Evolutionary conservation across 1,140 invertebrate genomes (phyloP).

Genomic region (Drosophila virilis): DNA sequence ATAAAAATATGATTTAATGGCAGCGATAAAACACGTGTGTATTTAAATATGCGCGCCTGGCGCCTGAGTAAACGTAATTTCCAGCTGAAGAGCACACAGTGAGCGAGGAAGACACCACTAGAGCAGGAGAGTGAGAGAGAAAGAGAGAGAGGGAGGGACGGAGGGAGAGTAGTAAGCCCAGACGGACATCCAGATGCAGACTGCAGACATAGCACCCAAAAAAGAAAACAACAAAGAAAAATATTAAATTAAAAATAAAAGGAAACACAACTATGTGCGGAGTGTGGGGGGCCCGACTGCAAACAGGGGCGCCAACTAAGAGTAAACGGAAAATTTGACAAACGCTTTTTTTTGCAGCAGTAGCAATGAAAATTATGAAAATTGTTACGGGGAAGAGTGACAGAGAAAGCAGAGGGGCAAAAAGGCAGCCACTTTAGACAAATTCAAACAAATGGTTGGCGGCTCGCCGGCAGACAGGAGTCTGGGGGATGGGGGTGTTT

Average conservation of each 20-base stretch:
- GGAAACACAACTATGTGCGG: constrained; percentile 52
- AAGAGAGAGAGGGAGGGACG: background rate
- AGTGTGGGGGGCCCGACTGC: background rate
- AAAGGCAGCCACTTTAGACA: constrained; percentile 74
- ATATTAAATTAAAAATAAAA: constrained; percentile 77
- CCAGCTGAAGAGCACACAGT: constrained; percentile 43
- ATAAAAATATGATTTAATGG: constrained; percentile 84
- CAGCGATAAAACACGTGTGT: constrained; percentile 84
- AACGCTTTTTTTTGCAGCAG: constrained; percentile 42
- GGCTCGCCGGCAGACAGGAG: constrained; percentile 39
- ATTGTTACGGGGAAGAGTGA: constrained; percentile 28
- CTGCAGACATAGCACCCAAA: constrained; percentile 49
- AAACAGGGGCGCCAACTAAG: constrained; percentile 51
- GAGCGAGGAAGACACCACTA: constrained; percentile 1
- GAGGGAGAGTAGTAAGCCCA: background rate
- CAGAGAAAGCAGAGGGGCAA: constrained; percentile 5
- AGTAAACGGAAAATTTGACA: constrained; percentile 68
- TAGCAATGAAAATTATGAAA: constrained; percentile 71
- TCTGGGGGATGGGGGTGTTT: constrained; percentile 45
- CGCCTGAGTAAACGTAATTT: constrained; percentile 84
- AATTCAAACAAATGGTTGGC: constrained; percentile 79
- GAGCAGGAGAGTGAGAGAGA: background rate
- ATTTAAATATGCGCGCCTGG: constrained; percentile 84
- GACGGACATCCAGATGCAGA: constrained; percentile 55
- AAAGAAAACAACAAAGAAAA: constrained; percentile 75